Base-by-base conservation (phyloP, 1,140 invertebrate species). In the Hyphantria cunea region DNA sequence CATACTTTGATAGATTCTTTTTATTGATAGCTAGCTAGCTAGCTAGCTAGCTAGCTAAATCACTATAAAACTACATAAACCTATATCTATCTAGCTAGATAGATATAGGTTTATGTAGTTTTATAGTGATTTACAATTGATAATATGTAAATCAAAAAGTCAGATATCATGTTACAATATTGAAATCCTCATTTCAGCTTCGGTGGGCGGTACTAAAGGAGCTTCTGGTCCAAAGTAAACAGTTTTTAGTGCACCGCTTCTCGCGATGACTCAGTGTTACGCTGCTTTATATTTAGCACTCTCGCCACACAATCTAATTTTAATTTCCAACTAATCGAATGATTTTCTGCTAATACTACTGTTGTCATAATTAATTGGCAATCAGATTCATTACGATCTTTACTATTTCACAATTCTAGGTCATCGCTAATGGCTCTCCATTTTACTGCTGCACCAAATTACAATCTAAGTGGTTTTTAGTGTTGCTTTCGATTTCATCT, bases 171-270 rank as follows among this genome's bases (percentile, higher is more conserved):
- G 42, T 60, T 60, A 49, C 55, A 58, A 58, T 39, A 39, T 13
- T 42, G 25, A 37, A 37, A 64, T 74, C 70, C 66, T 82, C 64
- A 66, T 88, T 90, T 90, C 88, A 90, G 88, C 86, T 89, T 89
- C 81, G 82, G 88, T 88, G 88, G 88, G 66, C 88, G 88, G 86
- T 89, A 82, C 80, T 90, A 85, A 25, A 82, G 74, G 75, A 78
- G 79, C 80, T 82, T 79, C 78, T 78, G 71, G 55, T 81, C 66
- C 74, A 80, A 89, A 88, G 86, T 90, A 90, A 90, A 89, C 80
- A 81, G 68, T 82, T 84, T 86, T 86, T 89, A 83, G 76, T 85
- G 83, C 82, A 80, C 71, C 42, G 77, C 81, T 78, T 82, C 50
- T 82, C 48, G 66, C 61, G 68, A 78, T 82, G 79, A 78, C 53